Evolutionary conservation across 1,140 invertebrate genomes (phyloP), one percentile per base, ranked within the genome.

Genomic region (Daktulosphaira vitifoliae): DNA sequence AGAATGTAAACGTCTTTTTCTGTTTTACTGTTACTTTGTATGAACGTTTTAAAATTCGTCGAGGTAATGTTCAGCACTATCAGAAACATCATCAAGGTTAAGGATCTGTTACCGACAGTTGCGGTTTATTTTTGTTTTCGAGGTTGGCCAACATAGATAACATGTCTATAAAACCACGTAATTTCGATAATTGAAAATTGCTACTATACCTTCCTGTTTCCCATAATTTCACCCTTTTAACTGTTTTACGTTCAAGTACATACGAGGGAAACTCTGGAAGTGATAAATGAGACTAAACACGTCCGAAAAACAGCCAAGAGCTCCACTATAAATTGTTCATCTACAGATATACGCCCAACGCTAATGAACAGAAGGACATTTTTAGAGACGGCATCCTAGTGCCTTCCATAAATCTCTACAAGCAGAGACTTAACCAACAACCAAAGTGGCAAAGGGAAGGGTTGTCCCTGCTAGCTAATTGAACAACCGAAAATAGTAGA

Each of bases 291-390:
- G 5, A 2, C n/a, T 13, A 29, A 11, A 16, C 38, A 22, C 3
- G 38, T 56, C 38, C 53, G 38, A 56, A 56, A 42, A 25, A 18
- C 53, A 8, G 52, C 23, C 37, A 33, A 16, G 38, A 33, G 29
- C 29, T 33, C 29, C 5, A 9, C 22, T 15, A 56, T 56, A 56
- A 56, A 56, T 56, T 22, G 53, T 11, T 1, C 22, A 33, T 33
- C 29, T 11, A 13, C 37, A 33, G 20, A n/a, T 25, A 44, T 22
- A 5, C 53, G 38, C 52, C 8, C 3, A 16, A 16, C 15, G 33
- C 20, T 44, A 56, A 56, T 56, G 53, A 56, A 56, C 53, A 56
- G 25, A 56, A 42, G 53, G 38, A 56, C 53, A 56, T 44, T 56
- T 56, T 56, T 42, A 25, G 38, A 56, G 53, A 42, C 37, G 20